Evolutionary conservation across 1,140 invertebrate genomes (phyloP), one percentile per base, ranked within the genome.

Genomic region (Venturia canescens): DNA sequence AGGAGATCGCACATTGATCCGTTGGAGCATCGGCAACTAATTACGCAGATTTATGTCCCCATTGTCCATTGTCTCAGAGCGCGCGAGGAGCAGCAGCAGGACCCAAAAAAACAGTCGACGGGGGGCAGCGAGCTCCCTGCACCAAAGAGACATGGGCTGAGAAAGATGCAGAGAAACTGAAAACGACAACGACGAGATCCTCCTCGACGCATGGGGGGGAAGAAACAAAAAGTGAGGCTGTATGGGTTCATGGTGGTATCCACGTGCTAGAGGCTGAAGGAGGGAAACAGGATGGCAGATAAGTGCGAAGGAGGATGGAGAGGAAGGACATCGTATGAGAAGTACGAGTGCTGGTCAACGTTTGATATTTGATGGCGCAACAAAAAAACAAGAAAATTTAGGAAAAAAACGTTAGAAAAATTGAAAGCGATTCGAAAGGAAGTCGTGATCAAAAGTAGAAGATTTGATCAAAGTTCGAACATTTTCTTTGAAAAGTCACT

Each of bases 21-120:
- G 87, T 88, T 86, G 87, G 87, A 86, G 89, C 90, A 92, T 91
- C 90, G 92, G 93, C 93, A 93, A 93, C 93, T 94, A 94, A 94
- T 94, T 94, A 94, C 93, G 91, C 92, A 93, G 93, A 94, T 93
- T 94, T 94, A 94, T 94, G 93, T 93, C 90, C 91, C 93, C 91
- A 94, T 94, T 94, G 93, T 93, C 92, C 93, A 93, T 93, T 93
- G 93, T 93, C 92, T 93, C 88, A 29, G 70, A 82, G 78, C 82
- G 82, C 53, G 79, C 63, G 80, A 75, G 86, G 83, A 85, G 60
- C 57, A 78, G 69, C 78, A 63, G 27, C 57, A 31, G 48, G 79
- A 67, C 76, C 70, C 75, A 53, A 78, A 72, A 31, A 82, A 77
- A 80, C n/a, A 76, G 82, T 76, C 31, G 80, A 86, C 70, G 57